Evolutionary conservation across 1,140 invertebrate genomes (phyloP), one percentile per base, ranked within the genome.

Genomic region (Megathymus violae): DNA sequence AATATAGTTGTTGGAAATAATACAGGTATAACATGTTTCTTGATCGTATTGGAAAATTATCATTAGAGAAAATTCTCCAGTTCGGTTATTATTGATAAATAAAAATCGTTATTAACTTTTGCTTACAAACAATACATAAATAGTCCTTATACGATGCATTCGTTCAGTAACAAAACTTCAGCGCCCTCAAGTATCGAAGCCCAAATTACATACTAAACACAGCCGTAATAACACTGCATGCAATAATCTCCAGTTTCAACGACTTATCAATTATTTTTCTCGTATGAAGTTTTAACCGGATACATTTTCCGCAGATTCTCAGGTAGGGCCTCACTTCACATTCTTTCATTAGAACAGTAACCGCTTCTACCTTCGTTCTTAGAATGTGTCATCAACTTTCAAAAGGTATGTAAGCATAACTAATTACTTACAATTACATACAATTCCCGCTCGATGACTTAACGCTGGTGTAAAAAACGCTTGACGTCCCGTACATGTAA

Each of bases 301-400:
- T 56, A 56, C 52, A 56, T 56, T 56, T 22, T 41, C n/a, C 13
- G 27, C 0, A 27, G 19, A 56, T 56, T 56, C 38, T 9, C 22
- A 40, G 52, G 19, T 56, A 31, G n/a, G n/a, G 11, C 13, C 36
- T 61, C 41, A 43, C 13, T 73, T 64, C 64, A 64, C 48, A 31
- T 64, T 50, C 51, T 74, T 62, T 74, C 63, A 79, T 81, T 78
- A 77, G 72, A 74, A 64, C 38, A 60, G 19, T 59, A 66, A 62
- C 64, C 68, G 47, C 66, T 64, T n/a, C n/a, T 13, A 67, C 2
- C 2, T 67, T 62, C 67, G 59, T 69, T 67, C 64, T 54, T 43
- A 70, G 54, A 74, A 71, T 70, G 66, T 77, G 74, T 77, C 72
- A 75, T 82, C 74, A 72, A 66, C 72, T 78, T 77, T 77, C 74